These are phyloP conservation scores for Meganola albula DNA, from an alignment of 2,888 invertebrate genomes.

Conservation along the genomic window DNA sequence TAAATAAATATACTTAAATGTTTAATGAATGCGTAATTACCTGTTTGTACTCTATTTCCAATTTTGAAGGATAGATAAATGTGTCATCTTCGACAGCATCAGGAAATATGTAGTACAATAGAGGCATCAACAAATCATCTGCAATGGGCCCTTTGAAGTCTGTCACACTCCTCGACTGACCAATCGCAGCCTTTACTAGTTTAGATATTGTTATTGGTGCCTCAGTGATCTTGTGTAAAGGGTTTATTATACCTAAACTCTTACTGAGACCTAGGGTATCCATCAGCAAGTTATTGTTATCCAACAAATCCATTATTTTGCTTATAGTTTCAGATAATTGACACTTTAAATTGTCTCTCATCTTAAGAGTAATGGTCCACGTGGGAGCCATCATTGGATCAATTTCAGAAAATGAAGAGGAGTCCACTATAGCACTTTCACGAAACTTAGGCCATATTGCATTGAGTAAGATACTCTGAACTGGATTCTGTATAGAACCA, in stretches of 20 bases:
- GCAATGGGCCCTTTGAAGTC: conserved; percentile 85
- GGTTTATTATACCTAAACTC: conserved; percentile 74
- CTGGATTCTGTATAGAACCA: conserved; percentile 89
- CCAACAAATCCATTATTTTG: conserved; percentile 83
- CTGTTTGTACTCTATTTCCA: conserved; percentile 68
- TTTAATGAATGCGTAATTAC: conserved; percentile 34
- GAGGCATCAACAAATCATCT: conserved; percentile 84
- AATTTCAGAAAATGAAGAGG: conserved; percentile 91
- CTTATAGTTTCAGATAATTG: conserved; percentile 86
- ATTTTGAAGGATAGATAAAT: conserved; percentile 70
- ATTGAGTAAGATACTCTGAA: conserved; percentile 85
- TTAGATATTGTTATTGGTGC: conserved; percentile 83
- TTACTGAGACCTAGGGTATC: conserved; percentile 66
- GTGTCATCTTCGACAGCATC: conserved; percentile 85
- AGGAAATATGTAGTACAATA: conserved; percentile 91
- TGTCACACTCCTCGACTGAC: conserved; percentile 71
- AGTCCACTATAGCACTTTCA: conserved; percentile 92
- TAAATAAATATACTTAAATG: too few relatives aligned
- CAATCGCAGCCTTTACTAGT: conserved; percentile 72
- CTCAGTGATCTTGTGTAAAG: conserved; percentile 85
- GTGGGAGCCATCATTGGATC: conserved; percentile 87
- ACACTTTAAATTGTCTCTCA: conserved; percentile 83
- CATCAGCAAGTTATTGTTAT: conserved; percentile 66
- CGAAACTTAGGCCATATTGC: conserved; percentile 92
- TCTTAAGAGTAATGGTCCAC: conserved; percentile 85